Percentiles rank a stretch among this genome's conserved stretches.
Evolutionary conservation across 2,113 vertebrate species (phyloP).

Genomic region (Pagrus major): DNA sequence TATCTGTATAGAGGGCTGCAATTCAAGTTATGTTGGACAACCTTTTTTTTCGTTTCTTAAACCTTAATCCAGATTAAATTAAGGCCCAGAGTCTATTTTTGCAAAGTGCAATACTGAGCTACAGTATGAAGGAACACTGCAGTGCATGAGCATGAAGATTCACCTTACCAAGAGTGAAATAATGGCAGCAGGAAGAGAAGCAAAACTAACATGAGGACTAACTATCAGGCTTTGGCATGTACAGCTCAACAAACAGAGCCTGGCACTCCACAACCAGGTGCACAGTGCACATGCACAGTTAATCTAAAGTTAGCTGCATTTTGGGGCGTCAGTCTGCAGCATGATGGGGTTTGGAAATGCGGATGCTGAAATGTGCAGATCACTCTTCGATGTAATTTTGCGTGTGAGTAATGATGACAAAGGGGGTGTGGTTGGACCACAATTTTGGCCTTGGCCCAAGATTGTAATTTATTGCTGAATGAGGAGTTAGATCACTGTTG

Average conservation of each 20-base stretch:
- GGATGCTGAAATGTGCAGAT: constrained; percentile 17
- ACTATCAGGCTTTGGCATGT: constrained; percentile 62
- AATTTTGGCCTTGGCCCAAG: constrained; percentile 39
- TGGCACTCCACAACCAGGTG: constrained; percentile 59
- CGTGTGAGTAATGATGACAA: constrained; percentile 9
- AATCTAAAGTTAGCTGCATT: constrained; percentile 21
- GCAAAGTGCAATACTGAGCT: neutral
- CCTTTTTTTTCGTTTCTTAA: neutral
- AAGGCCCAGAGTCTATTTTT: neutral
- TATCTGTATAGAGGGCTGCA: neutral
- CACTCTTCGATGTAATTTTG: neutral
- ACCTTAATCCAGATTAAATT: too few relatives aligned
- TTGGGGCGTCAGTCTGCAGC: neutral
- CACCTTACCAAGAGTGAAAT: constrained; percentile 48
- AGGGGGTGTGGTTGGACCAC: constrained; percentile 36
- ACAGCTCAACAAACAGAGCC: constrained; percentile 30
- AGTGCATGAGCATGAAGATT: neutral
- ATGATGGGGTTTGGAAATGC: neutral
- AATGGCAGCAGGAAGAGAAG: constrained; percentile 38
- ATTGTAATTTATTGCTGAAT: constrained; percentile 14
- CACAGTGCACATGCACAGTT: too few relatives aligned
- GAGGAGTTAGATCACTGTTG: constrained; percentile 44
- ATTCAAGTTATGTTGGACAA: neutral
- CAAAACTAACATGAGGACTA: constrained; percentile 49
- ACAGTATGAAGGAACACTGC: constrained; percentile 12